A percentile compares a stretch with the other conserved stretches of the same genome.
Conservation (phyloP, 2,888 invertebrate species). For the Antheraea yamamai region DNA sequence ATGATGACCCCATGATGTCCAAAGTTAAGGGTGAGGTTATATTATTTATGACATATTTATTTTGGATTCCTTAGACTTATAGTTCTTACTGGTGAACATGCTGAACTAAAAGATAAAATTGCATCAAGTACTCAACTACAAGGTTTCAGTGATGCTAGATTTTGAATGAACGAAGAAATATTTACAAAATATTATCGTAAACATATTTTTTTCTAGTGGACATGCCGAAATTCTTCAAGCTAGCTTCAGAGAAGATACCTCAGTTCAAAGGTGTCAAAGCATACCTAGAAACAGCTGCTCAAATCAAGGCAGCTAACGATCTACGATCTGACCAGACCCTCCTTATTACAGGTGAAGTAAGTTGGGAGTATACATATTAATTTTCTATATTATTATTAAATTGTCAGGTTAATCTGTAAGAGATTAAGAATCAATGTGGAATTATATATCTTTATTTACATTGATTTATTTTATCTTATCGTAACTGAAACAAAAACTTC, state of each 20-base stretch:
- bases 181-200: neutral
- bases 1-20: neutral
- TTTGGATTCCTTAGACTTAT: neutral
- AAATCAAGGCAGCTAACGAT: slow-evolving; percentile 6
- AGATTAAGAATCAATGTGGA: neutral
- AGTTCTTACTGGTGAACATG: too few relatives aligned
- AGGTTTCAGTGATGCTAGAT: too few relatives aligned
- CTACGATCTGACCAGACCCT: slow-evolving; percentile 16
- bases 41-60: neutral
- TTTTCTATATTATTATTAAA: neutral
- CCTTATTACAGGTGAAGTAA: slow-evolving; percentile 11
- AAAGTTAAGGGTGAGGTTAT: neutral
- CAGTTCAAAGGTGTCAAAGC: slow-evolving; percentile 15
- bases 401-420: too few relatives aligned
- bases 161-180: too few relatives aligned
- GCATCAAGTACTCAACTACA: too few relatives aligned
- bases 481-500: too few relatives aligned
- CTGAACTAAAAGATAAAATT: too few relatives aligned
- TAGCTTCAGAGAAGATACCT: slow-evolving; percentile 12
- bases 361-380: neutral
- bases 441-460: neutral
- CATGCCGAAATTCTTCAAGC: slow-evolving; percentile 10
- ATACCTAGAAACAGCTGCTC: neutral
- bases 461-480: too few relatives aligned
- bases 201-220: slow-evolving; percentile 13